Percentiles rank a stretch among this genome's conserved stretches.
Evolutionary conservation across 2,797 vertebrate genomes (phyloP).

Genomic region (Ctenosaura bakeri): DNA sequence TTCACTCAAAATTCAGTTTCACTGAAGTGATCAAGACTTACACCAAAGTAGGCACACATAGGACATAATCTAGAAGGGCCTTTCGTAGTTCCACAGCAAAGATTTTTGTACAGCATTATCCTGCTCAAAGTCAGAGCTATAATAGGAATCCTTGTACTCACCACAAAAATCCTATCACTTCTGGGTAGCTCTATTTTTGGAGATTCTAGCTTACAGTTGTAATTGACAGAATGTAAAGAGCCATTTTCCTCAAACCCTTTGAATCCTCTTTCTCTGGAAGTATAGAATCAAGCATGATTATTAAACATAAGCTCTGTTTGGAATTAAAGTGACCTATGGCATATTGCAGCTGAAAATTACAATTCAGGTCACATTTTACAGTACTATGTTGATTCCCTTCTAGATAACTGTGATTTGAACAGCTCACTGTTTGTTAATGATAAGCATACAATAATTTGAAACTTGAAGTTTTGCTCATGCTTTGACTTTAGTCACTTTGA

Average conservation of each 20-base stretch:
- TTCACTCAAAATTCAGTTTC: background rate
- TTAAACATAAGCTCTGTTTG: conserved; percentile 55
- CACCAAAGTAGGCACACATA: conserved; percentile 9
- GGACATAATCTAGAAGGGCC: conserved; percentile 14
- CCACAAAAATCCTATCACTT: conserved; percentile 57
- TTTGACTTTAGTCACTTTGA: conserved; percentile 55
- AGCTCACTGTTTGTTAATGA: conserved; percentile 39
- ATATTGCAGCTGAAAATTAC: conserved; percentile 57
- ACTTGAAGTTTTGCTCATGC: conserved; percentile 54
- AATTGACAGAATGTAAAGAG: conserved; percentile 66
- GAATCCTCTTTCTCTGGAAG: conserved; percentile 58
- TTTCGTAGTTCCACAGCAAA: conserved; percentile 25
- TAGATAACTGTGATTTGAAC: conserved; percentile 52
- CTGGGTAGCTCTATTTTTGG: conserved; percentile 59
- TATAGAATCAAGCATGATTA: conserved; percentile 63
- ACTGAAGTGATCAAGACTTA: background rate
- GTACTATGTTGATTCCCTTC: conserved; percentile 58
- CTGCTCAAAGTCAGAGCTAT: conserved; percentile 44
- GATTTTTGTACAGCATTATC: conserved; percentile 31
- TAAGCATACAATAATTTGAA: conserved; percentile 45
- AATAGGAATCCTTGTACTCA: conserved; percentile 54
- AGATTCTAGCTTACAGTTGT: conserved; percentile 54
- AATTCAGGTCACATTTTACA: conserved; percentile 56
- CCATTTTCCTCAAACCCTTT: conserved; percentile 43
- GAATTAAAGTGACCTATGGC: conserved; percentile 46